Conservation (phyloP, 2,797 vertebrate genomes). For the Enteromius trimaculatus region DNA sequence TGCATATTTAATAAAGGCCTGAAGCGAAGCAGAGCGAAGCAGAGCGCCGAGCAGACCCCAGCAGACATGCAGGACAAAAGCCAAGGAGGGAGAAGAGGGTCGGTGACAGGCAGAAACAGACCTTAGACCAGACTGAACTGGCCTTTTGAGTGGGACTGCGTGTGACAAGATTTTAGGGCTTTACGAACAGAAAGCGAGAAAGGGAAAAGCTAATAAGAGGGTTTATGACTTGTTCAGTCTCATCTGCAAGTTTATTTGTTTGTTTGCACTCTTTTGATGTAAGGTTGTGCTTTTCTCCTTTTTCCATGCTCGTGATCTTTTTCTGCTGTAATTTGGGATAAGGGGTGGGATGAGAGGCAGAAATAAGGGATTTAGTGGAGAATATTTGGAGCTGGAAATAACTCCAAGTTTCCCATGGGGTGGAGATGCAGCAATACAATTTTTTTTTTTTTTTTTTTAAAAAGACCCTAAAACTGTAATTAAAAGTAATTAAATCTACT, state of each 20-base stretch:
- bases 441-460: no score
- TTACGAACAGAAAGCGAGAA: conserved; percentile 74
- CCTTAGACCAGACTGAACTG: conserved; percentile 72
- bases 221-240: conserved; percentile 77
- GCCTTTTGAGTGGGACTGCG: conserved; percentile 77
- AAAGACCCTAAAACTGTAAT: no score
- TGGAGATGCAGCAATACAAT: background rate
- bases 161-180: conserved; percentile 80
- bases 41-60: conserved; percentile 81
- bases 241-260: conserved; percentile 75
- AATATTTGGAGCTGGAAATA: conserved; percentile 45
- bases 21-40: conserved; percentile 89
- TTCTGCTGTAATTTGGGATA: conserved; percentile 32
- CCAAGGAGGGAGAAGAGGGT: conserved; percentile 83
- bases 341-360: conserved; percentile 21
- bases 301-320: conserved; percentile 26
- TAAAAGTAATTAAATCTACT: background rate
- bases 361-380: conserved; percentile 27
- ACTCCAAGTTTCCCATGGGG: conserved; percentile 26
- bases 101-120: conserved; percentile 69
- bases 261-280: conserved; percentile 65
- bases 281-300: conserved; percentile 41
- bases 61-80: conserved; percentile 86
- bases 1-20: conserved; percentile 99
- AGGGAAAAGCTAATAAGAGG: conserved; percentile 78